Conservation (phyloP, 2,113 vertebrate genomes). For the Coregonus clupeaformis region DNA sequence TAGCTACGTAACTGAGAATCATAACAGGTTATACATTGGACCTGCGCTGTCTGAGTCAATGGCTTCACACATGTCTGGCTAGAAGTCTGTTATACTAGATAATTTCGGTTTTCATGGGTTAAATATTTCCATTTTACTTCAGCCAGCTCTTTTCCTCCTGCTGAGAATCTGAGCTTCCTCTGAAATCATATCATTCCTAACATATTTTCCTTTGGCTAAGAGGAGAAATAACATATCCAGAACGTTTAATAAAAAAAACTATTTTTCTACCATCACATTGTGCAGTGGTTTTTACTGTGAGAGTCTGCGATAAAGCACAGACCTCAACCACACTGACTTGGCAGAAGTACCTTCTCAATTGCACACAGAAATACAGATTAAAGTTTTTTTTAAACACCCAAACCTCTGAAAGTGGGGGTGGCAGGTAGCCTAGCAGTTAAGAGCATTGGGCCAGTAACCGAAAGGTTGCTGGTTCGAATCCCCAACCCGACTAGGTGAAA, state of each 20-base stretch:
- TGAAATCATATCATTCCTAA: constrained; percentile 10
- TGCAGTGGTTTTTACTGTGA: neutral
- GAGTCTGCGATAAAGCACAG: neutral
- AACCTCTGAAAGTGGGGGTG: constrained; percentile 20
- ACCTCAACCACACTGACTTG: constrained; percentile 15
- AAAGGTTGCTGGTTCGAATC: too few relatives aligned
- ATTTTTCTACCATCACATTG: neutral
- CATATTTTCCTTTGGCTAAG: constrained; percentile 21
- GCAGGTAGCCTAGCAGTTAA: too few relatives aligned
- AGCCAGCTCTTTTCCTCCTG: neutral
- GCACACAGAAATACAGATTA: constrained; percentile 27
- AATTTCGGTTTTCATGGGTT: neutral
- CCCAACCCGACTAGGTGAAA: too few relatives aligned
- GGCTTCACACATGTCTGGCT: neutral
- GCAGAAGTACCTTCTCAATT: constrained; percentile 20
- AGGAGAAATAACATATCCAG: neutral
- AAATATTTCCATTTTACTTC: neutral
- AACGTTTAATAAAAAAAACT: neutral
- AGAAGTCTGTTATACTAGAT: neutral
- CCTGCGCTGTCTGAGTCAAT: neutral
- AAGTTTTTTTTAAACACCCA: constrained; percentile 28
- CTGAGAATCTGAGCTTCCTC: constrained; percentile 12
- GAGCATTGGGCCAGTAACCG: too few relatives aligned
- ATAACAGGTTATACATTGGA: neutral
- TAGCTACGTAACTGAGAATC: neutral